Base-by-base conservation (phyloP, 2,888 invertebrate species). In the Yponomeuta cagnagella region DNA sequence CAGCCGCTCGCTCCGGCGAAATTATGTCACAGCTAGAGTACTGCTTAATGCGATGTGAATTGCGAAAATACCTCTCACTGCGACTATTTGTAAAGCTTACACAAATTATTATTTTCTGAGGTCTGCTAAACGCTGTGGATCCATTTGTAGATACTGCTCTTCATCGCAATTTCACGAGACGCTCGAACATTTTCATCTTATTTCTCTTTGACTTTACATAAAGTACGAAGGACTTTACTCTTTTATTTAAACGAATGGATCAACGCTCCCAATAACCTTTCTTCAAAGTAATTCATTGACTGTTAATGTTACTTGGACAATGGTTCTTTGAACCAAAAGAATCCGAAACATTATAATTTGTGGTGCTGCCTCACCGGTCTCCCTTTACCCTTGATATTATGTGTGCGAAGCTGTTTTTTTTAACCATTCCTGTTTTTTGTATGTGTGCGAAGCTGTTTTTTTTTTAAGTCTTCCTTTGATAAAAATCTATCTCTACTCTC, bases 1-100 rank as follows among this genome's bases (percentile, higher is more conserved):
- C 52, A 58, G 52, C 69, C 71, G 71, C 69, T 48, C 68, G 69
- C 70, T 72, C 72, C 68, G 48, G 69, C 67, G 69, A 73, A 72
- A 72, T 74, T 73, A 73, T 73, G 71, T 72, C 72, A 71, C 72
- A n/a, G 70, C 63, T 66, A 48, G 15, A 43, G 68, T 30, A n/a
- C 70, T 70, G 48, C 48, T 70, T 70, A 65, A 70, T 48, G 70
- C 70, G 30, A 63, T 64, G 48, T 30, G 48, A 48, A 64, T 70
- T 70, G 64, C 64, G 64, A 70, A 63, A 69, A 63, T 10, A 69
- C 63, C 63, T 31, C 63, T 70, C 68, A 23, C 67, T 43, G 65
- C 10, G 31, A 65, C 65, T 30, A 65, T 65, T 65, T 65, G 65
- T 65, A 30, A 65, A 33, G 65, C 65, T 65, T 9, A 65, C 65